Evolutionary conservation across 2,797 vertebrate species (phyloP).

Genomic region (Acipenser transmontanus): DNA sequence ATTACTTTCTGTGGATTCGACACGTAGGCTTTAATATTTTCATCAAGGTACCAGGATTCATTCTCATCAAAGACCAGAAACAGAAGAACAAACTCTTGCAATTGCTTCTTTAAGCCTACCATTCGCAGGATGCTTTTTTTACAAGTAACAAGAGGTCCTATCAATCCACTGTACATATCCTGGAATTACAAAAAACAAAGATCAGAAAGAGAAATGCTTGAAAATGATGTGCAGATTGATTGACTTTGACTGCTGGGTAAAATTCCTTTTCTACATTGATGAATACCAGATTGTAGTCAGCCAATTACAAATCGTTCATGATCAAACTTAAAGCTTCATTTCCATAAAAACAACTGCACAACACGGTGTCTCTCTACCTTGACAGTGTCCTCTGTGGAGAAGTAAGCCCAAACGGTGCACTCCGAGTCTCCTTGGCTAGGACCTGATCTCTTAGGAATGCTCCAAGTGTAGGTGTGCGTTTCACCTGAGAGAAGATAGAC

Average conservation of each 20-base stretch:
- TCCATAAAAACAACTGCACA: too few species aligned
- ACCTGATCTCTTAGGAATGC: conserved; percentile 75
- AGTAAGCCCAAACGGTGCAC: conserved; percentile 83
- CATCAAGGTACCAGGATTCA: conserved; percentile 90
- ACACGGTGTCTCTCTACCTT: conserved; percentile 61
- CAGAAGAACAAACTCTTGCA: conserved; percentile 76
- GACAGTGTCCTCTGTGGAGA: conserved; percentile 72
- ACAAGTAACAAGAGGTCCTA: conserved; percentile 84
- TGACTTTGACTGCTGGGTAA: too few species aligned
- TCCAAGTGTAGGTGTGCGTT: conserved; percentile 74
- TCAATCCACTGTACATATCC: conserved; percentile 87
- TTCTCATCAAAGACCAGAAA: conserved; percentile 95
- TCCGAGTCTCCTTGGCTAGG: conserved; percentile 64
- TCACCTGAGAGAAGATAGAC: conserved; percentile 56
- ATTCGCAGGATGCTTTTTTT: conserved; percentile 42
- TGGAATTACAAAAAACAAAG: conserved; percentile 42
- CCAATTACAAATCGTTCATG: too few species aligned
- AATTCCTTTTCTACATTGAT: too few species aligned
- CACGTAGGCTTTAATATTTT: conserved; percentile 79
- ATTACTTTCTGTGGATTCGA: conserved; percentile 57
- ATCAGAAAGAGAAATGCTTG: conserved; percentile 3
- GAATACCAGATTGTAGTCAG: too few species aligned
- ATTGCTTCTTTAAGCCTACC: conserved; percentile 48
- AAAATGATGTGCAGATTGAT: too few species aligned
- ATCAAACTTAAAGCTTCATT: too few species aligned